Evolutionary conservation across 1,140 invertebrate genomes (phyloP).

Genomic region (Nymphalis io): DNA sequence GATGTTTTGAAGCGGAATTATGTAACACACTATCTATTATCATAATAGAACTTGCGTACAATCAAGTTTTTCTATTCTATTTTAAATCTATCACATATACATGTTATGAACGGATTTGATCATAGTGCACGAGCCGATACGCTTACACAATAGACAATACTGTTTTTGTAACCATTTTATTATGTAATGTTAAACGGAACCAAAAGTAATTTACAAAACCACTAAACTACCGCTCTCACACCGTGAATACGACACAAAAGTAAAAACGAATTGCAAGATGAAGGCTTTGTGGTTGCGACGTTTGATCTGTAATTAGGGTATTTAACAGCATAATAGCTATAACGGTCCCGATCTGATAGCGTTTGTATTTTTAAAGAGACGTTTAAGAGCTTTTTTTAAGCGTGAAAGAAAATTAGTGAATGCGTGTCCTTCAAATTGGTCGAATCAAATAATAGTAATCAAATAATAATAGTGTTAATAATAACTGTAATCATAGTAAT

Average conservation of each 20-base stretch:
- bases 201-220: constrained; percentile 65
- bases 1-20: too few species aligned
- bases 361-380: constrained; percentile 54
- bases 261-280: constrained; percentile 64
- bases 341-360: constrained; percentile 68
- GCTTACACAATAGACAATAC: constrained; percentile 17
- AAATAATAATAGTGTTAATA: constrained; percentile 19
- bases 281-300: constrained; percentile 70
- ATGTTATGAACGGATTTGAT: neutral
- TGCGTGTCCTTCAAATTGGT: constrained; percentile 51
- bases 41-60: too few species aligned
- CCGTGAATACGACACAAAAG: constrained; percentile 66
- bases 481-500: neutral
- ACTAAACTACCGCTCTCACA: constrained; percentile 59
- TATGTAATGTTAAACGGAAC: constrained; percentile 45
- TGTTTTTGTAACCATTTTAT: constrained; percentile 24
- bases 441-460: constrained; percentile 40
- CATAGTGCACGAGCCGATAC: constrained; percentile 8
- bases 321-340: constrained; percentile 72
- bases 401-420: constrained; percentile 49
- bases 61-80: neutral
- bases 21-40: too few species aligned
- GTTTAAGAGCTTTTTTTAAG: constrained; percentile 53
- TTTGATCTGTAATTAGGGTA: constrained; percentile 76
- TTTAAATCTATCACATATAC: neutral